Conservation (phyloP, 2,888 invertebrate genomes). For the Iphiclides podalirius region DNA sequence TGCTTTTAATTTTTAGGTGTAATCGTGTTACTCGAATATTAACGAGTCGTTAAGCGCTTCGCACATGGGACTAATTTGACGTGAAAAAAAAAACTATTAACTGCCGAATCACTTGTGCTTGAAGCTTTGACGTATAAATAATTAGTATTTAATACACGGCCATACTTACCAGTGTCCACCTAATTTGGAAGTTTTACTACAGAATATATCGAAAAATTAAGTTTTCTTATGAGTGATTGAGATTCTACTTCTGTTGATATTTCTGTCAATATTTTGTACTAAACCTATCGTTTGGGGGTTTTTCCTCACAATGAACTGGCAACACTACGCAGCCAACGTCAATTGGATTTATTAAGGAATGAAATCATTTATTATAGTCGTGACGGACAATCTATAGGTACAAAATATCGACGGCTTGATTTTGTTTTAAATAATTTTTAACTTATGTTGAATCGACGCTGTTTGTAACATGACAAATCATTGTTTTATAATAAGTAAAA, state of each 20-base stretch:
- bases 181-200: slow-evolving; percentile 22
- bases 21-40: too few species aligned
- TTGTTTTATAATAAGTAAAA: slow-evolving; percentile 48
- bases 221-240: slow-evolving; percentile 31
- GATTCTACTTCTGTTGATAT: slow-evolving; percentile 23
- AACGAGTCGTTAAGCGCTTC: too few species aligned
- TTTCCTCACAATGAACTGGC: not conserved
- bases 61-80: too few species aligned
- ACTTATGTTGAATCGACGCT: slow-evolving; percentile 17
- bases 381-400: too few species aligned
- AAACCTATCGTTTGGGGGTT: slow-evolving; percentile 8
- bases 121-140: slow-evolving; percentile 32
- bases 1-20: too few species aligned
- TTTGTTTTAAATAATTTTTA: slow-evolving; percentile 11
- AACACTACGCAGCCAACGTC: slow-evolving; percentile 3
- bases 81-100: not conserved
- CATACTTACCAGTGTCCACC: slow-evolving; percentile 32
- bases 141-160: slow-evolving; percentile 25
- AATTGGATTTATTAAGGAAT: not conserved
- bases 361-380: too few species aligned
- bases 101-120: slow-evolving; percentile 29
- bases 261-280: slow-evolving; percentile 20
- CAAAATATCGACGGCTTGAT: slow-evolving; percentile 5
- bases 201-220: slow-evolving; percentile 17
- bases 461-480: slow-evolving; percentile 47